phyloP scores from a whole-genome alignment of 2,888 invertebrate species.

The Hydropsyche betteni region DNA sequence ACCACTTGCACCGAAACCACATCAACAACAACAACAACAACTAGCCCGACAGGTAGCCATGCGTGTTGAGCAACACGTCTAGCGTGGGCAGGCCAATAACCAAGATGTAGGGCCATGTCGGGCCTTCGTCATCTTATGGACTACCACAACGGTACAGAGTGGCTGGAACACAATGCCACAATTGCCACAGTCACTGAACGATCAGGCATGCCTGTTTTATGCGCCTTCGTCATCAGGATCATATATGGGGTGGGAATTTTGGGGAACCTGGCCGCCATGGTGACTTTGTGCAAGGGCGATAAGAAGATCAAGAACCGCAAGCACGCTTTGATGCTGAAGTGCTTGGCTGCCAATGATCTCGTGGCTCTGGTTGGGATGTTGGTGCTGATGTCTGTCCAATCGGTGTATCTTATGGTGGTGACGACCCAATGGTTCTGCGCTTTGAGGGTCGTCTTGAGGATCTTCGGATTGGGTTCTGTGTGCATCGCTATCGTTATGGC shows the following conservation, averaged over 20 bases:
- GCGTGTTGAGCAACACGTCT: neutral
- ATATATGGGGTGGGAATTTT: conserved; percentile 74
- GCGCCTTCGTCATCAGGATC: conserved; percentile 62
- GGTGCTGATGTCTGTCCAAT: conserved; percentile 71
- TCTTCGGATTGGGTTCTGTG: conserved; percentile 87
- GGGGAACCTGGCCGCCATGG: conserved; percentile 80
- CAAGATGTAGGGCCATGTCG: conserved; percentile 12
- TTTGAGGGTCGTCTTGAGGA: conserved; percentile 76
- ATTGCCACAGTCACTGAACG: conserved; percentile 26
- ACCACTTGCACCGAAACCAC: too few species aligned
- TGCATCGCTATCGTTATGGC: conserved; percentile 91
- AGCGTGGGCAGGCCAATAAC: neutral
- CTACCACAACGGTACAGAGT: neutral
- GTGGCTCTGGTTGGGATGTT: conserved; percentile 83
- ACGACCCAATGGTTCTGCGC: conserved; percentile 68
- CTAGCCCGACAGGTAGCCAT: too few species aligned
- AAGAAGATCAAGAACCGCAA: conserved; percentile 79
- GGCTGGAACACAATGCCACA: conserved; percentile 35
- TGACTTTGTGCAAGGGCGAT: conserved; percentile 76
- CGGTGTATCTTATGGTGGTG: conserved; percentile 58
- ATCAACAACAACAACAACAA: too few species aligned
- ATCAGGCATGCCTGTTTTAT: conserved; percentile 54
- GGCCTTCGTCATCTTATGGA: neutral
- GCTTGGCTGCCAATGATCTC: conserved; percentile 81
- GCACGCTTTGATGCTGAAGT: conserved; percentile 81